These are phyloP conservation scores for Pristiophorus japonicus DNA, from an alignment of 2,113 vertebrate genomes.

Conservation along the genomic window DNA sequence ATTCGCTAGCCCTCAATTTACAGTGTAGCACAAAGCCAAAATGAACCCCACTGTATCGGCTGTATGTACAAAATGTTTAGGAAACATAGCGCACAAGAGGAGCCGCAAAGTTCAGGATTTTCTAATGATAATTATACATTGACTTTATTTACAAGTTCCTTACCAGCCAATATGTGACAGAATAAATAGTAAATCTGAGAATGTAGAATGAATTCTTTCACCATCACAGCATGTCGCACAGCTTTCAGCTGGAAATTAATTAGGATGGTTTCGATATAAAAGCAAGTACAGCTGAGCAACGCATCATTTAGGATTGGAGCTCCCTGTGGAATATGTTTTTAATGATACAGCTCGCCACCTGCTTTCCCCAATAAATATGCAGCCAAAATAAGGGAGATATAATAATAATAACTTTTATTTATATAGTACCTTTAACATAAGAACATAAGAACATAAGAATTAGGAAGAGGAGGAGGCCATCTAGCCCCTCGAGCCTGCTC, in stretches of 20 bases:
- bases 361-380: not conserved
- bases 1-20: not conserved
- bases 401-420: no score
- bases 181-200: not conserved
- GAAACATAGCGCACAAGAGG: not conserved
- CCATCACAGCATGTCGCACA: not conserved
- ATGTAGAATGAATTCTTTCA: not conserved
- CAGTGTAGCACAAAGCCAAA: no score
- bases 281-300: not conserved
- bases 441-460: no score
- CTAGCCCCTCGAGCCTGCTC: no score
- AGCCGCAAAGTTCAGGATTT: not conserved
- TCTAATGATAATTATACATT: not conserved
- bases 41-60: not conserved
- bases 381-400: not conserved
- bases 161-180: not conserved
- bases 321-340: not conserved
- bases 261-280: not conserved
- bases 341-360: not conserved
- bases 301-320: not conserved
- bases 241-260: not conserved
- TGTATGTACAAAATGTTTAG: not conserved
- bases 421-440: no score
- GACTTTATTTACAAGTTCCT: not conserved
- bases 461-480: no score